Conservation (phyloP, 64 coral and sea anemone species). For the Porites australiensis region DNA sequence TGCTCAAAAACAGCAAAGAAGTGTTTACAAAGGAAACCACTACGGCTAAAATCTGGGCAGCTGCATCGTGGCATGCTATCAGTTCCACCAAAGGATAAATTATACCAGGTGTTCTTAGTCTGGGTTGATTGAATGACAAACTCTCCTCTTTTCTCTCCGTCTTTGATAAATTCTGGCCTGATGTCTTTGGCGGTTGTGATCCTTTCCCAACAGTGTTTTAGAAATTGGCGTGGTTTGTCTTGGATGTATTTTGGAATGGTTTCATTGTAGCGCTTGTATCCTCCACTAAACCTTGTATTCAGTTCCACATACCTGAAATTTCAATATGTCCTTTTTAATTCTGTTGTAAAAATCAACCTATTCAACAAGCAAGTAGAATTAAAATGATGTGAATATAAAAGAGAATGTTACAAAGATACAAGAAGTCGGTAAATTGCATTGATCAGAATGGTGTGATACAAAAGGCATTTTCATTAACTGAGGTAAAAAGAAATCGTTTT, state of each 20-base stretch:
- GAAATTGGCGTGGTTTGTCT: not conserved
- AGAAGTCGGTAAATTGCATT: too few relatives aligned
- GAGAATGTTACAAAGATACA: too few relatives aligned
- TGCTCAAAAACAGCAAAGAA: too few relatives aligned
- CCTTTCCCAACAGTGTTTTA: not conserved
- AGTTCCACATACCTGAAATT: conserved; percentile 18
- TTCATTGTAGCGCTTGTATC: conserved; percentile 10
- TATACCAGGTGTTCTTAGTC: too few relatives aligned
- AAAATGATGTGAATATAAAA: not conserved
- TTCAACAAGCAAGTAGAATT: not conserved
- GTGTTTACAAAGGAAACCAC: too few relatives aligned
- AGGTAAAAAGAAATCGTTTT: too few relatives aligned
- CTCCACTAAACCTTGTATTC: not conserved
- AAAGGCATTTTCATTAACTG: too few relatives aligned
- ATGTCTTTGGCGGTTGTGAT: not conserved
- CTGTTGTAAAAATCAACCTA: not conserved
- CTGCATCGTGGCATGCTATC: too few relatives aligned
- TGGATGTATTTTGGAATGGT: conserved; percentile 37
- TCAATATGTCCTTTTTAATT: not conserved
- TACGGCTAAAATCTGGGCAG: too few relatives aligned
- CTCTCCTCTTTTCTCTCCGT: not conserved
- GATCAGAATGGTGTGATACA: too few relatives aligned
- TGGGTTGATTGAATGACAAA: too few relatives aligned
- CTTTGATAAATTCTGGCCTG: not conserved
- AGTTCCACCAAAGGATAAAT: too few relatives aligned